Conservation (phyloP, 2,797 vertebrate genomes). For the Poeciliopsis turneri region DNA sequence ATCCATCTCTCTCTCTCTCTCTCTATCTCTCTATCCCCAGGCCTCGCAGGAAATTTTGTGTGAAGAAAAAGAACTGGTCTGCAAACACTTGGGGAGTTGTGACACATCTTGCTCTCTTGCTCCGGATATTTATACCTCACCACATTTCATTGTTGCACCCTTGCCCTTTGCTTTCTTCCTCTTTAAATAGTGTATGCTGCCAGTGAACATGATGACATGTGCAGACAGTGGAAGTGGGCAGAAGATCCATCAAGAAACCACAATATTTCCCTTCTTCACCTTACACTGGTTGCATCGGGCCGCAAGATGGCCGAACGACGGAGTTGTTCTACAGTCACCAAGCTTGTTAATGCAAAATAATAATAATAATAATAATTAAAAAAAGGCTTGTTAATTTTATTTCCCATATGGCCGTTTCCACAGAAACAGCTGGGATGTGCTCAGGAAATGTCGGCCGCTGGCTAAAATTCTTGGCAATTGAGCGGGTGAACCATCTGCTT, state of each 20-base stretch:
- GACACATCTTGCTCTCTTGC: slow-evolving; percentile 40
- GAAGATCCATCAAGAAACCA: not conserved
- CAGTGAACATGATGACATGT: not conserved
- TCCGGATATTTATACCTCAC: slow-evolving; percentile 49
- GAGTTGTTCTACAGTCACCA: not conserved
- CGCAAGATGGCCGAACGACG: not conserved
- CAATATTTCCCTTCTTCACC: not conserved
- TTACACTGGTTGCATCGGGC: not conserved
- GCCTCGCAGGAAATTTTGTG: slow-evolving; percentile 50
- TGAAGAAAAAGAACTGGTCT: slow-evolving; percentile 44
- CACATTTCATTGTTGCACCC: slow-evolving; percentile 5
- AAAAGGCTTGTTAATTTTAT: not conserved
- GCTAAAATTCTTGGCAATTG: not conserved
- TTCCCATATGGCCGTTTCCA: not conserved
- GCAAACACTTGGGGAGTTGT: slow-evolving; percentile 45
- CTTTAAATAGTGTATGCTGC: not conserved
- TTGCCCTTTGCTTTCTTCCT: slow-evolving; percentile 21
- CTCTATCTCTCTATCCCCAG: slow-evolving; percentile 41
- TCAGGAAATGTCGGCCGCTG: not conserved
- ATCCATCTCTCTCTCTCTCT: slow-evolving; percentile 43
- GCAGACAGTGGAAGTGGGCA: not conserved
- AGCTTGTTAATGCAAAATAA: not conserved
- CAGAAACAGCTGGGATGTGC: not conserved
- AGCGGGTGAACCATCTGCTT: not conserved
- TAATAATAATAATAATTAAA: no score